Evolutionary conservation across 2,888 invertebrate genomes (phyloP).

Genomic region (Leptinotarsa peninsularis): DNA sequence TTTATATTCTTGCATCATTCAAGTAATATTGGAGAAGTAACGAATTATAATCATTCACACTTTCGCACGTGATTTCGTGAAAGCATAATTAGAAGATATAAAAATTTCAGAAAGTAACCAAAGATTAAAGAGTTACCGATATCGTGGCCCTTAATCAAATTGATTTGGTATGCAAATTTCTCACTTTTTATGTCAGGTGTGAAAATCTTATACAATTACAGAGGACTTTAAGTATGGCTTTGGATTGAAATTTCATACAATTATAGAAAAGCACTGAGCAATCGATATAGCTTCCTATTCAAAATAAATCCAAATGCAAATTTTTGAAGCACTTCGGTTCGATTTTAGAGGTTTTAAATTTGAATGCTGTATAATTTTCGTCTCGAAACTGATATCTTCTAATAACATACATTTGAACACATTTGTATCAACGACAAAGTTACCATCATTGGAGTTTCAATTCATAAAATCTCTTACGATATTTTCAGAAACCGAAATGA

Average conservation of each 20-base stretch:
- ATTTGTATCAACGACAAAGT: too few species aligned
- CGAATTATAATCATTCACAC: background rate
- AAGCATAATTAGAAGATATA: slow-evolving; percentile 7
- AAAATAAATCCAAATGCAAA: slow-evolving; percentile 48
- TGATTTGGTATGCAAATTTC: slow-evolving; percentile 37
- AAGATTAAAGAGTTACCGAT: slow-evolving; percentile 8
- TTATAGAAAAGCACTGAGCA: slow-evolving; percentile 45
- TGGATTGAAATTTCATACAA: slow-evolving; percentile 45
- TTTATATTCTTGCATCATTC: background rate
- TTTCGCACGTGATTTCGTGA: slow-evolving; percentile 9
- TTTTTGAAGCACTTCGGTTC: slow-evolving; percentile 37
- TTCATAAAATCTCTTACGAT: too few species aligned
- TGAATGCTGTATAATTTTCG: slow-evolving; percentile 4
- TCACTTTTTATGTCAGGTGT: slow-evolving; percentile 44
- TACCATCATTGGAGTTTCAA: too few species aligned
- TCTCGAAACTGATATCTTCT: slow-evolving; percentile 3
- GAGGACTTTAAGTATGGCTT: slow-evolving; percentile 36
- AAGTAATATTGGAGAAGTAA: background rate
- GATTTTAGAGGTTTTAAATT: slow-evolving; percentile 41
- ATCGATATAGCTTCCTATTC: slow-evolving; percentile 42
- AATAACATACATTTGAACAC: background rate
- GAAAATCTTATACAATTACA: slow-evolving; percentile 42
- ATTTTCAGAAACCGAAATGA: too few species aligned
- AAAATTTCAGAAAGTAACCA: slow-evolving; percentile 6
- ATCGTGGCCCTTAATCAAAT: slow-evolving; percentile 20